Percentiles rank a stretch among this genome's conserved stretches.
phyloP scores from a whole-genome alignment of 2,797 vertebrate species.

The Pipistrellus pygmaeus region DNA sequence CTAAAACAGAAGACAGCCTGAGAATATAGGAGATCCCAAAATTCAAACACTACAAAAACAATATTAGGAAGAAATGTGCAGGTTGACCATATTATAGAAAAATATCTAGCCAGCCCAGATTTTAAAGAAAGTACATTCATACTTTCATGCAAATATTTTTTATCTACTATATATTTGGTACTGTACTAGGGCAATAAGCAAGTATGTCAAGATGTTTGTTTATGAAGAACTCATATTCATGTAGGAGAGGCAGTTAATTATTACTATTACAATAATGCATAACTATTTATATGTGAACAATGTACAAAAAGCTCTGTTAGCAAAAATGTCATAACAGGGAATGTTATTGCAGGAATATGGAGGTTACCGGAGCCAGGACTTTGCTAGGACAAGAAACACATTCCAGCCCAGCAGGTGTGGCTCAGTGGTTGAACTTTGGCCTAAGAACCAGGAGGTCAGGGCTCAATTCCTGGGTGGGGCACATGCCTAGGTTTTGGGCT shows the following conservation, averaged over 20 bases:
- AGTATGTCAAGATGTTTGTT: slow-evolving; percentile 1
- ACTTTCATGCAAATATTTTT: neutral
- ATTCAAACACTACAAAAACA: neutral
- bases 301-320: neutral
- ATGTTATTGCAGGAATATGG: neutral
- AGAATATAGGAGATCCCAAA: neutral
- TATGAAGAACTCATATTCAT: neutral
- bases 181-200: neutral
- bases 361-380: neutral
- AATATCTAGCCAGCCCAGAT: neutral
- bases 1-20: neutral
- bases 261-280: neutral
- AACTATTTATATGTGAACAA: neutral
- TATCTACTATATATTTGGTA: neutral
- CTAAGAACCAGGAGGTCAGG: too few relatives aligned
- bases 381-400: neutral
- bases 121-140: neutral
- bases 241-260: neutral
- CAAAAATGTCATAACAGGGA: neutral
- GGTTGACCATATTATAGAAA: neutral
- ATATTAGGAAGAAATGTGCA: neutral
- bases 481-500: too few relatives aligned
- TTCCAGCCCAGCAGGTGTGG: too few relatives aligned
- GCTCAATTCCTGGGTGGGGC: too few relatives aligned
- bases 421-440: too few relatives aligned